phyloP scores from a whole-genome alignment of 2,797 vertebrate genomes.

The Bradypus variegatus region DNA sequence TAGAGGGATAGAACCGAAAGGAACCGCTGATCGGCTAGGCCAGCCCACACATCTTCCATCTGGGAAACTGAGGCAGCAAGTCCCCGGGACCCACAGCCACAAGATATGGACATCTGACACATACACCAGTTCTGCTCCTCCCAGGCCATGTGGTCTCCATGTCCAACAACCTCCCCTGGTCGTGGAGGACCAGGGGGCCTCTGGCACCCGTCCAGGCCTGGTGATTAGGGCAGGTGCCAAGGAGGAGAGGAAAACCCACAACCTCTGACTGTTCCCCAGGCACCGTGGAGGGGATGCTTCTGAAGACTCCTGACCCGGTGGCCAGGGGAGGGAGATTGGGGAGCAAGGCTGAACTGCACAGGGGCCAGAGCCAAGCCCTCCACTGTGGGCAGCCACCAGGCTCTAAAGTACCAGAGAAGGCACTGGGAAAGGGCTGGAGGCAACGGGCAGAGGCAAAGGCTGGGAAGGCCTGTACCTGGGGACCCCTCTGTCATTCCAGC shows the following conservation, averaged over 20 bases:
- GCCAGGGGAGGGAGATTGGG: neutral
- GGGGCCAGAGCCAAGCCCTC: neutral
- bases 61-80: neutral
- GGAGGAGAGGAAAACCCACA: neutral
- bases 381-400: too few species aligned
- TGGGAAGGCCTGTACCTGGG: neutral
- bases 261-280: neutral
- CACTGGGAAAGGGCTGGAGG: neutral
- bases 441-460: too few species aligned
- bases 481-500: too few species aligned
- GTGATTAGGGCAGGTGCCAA: neutral
- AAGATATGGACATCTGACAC: neutral
- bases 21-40: neutral
- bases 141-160: neutral
- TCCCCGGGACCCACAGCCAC: too few species aligned
- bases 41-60: neutral
- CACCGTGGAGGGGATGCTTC: neutral
- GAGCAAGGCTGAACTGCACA: accelerated
- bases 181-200: neutral
- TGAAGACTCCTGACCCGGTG: neutral
- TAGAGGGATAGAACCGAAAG: neutral
- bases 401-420: neutral
- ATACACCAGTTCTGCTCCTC: neutral
- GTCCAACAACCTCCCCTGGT: neutral
- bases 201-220: neutral